These are phyloP conservation scores for Theonella swinhoei DNA, from an alignment of 37 sponge, comb jelly and placozoan species.

Conservation along the genomic window DNA sequence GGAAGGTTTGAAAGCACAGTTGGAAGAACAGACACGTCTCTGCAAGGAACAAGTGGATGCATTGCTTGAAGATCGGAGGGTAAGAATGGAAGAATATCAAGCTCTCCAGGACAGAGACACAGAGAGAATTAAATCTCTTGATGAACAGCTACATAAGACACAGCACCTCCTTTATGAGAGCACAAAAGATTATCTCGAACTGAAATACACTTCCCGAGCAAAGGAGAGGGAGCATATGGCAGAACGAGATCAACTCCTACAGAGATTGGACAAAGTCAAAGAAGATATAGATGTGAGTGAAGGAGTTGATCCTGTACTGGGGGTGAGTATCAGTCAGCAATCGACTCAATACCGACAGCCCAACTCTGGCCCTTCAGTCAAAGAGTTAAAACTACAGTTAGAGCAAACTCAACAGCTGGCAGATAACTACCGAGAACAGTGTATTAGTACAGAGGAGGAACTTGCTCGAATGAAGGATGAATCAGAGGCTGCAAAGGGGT, in stretches of 20 bases:
- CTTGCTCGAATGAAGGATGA: slow-evolving; percentile 87
- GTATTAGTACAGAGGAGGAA: slow-evolving; percentile 90
- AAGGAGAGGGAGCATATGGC: slow-evolving; percentile 90
- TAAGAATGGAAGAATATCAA: slow-evolving; percentile 77
- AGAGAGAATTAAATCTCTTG: slow-evolving; percentile 66
- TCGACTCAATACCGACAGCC: neutral
- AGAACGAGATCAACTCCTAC: slow-evolving; percentile 89
- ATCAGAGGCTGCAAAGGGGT: slow-evolving; percentile 71
- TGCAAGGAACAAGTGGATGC: slow-evolving; percentile 94
- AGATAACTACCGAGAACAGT: slow-evolving; percentile 99
- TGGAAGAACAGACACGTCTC: slow-evolving; percentile 90
- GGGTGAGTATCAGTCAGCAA: slow-evolving; percentile 20
- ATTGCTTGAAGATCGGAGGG: slow-evolving; percentile 88
- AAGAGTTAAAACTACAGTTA: slow-evolving; percentile 75
- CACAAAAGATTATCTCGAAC: slow-evolving; percentile 93
- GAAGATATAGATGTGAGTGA: slow-evolving; percentile 56
- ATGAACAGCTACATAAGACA: slow-evolving; percentile 86
- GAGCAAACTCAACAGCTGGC: slow-evolving; percentile 90
- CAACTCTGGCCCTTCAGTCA: neutral
- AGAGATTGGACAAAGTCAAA: slow-evolving; percentile 75
- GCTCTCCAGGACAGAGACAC: slow-evolving; percentile 66
- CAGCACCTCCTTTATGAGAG: slow-evolving; percentile 94
- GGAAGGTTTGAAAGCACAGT: slow-evolving; percentile 89
- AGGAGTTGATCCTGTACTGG: slow-evolving; percentile 66
- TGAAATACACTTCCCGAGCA: slow-evolving; percentile 90